A percentile compares a stretch with the other conserved stretches of the same genome.
These are phyloP conservation scores for Melanotaenia pygmaea DNA, from an alignment of 2,797 vertebrate genomes.

Conservation along the genomic window DNA sequence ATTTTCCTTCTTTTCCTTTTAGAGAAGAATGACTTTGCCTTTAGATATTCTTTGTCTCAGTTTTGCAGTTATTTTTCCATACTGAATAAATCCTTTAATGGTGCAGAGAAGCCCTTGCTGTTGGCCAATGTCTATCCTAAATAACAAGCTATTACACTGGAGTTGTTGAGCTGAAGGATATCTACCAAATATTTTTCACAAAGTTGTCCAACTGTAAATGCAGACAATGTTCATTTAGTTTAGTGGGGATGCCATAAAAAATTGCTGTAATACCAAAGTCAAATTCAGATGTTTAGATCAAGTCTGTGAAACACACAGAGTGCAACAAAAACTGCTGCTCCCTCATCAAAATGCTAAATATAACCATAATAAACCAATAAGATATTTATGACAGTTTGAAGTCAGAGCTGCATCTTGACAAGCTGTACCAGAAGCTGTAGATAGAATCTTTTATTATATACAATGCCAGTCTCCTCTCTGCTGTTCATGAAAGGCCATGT, in stretches of 20 bases:
- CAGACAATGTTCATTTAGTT: slow-evolving; percentile 18
- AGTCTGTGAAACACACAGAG: slow-evolving; percentile 37
- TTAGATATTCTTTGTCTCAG: slow-evolving; percentile 49
- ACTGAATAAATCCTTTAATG: slow-evolving; percentile 50
- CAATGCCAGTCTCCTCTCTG: slow-evolving; percentile 61
- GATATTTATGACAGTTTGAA: slow-evolving; percentile 63
- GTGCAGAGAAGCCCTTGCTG: slow-evolving; percentile 54
- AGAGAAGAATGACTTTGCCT: slow-evolving; percentile 60
- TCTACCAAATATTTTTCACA: neutral
- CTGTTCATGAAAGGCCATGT: slow-evolving; percentile 63
- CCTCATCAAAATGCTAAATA: slow-evolving; percentile 59
- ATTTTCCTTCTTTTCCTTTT: slow-evolving; percentile 3
- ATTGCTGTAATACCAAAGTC: slow-evolving; percentile 41
- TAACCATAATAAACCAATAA: slow-evolving; percentile 32
- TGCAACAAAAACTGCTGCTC: slow-evolving; percentile 30
- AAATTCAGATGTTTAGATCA: slow-evolving; percentile 31
- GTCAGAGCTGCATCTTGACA: slow-evolving; percentile 45
- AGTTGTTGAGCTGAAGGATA: slow-evolving; percentile 12
- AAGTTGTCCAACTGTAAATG: slow-evolving; percentile 9
- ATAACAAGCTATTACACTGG: slow-evolving; percentile 39
- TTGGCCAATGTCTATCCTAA: slow-evolving; percentile 39
- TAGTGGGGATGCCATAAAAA: slow-evolving; percentile 10
- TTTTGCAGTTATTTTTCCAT: slow-evolving; percentile 46
- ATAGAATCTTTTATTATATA: slow-evolving; percentile 79
- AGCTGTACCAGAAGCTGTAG: slow-evolving; percentile 40